Evolutionary conservation across 53 echinoderm and acorn worm species (phyloP).

Genomic region (Henricia sp.): DNA sequence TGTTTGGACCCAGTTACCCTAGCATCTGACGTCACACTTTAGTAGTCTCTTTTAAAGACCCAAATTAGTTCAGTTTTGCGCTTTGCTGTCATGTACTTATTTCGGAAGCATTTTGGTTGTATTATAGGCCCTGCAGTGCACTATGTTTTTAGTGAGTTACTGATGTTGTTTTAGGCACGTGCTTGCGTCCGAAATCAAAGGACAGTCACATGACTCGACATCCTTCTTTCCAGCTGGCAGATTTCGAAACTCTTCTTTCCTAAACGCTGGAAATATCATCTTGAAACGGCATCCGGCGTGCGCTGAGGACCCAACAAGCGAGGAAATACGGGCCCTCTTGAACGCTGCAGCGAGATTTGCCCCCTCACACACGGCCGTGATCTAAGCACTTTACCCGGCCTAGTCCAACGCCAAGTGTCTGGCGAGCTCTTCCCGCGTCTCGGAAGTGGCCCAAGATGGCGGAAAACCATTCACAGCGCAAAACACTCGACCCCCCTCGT

Average conservation of each 20-base stretch:
- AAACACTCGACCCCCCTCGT: conserved; percentile 38
- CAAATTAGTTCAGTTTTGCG: no score
- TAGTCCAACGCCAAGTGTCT: conserved; percentile 36
- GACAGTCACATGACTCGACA: background rate
- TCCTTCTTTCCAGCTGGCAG: background rate
- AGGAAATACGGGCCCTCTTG: conserved; percentile 37
- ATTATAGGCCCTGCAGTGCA: no score
- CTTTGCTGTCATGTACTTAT: no score
- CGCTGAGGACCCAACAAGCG: background rate
- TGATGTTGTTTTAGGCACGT: no score
- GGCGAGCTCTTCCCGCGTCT: conserved; percentile 3
- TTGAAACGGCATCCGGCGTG: conserved; percentile 58
- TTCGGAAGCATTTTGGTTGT: no score
- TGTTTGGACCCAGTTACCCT: no score
- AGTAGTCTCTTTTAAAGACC: no score
- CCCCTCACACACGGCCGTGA: conserved; percentile 7
- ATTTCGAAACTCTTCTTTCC: background rate
- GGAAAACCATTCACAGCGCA: conserved; percentile 16
- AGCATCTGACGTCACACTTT: no score
- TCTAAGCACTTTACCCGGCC: conserved; percentile 32
- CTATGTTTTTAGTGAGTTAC: no score
- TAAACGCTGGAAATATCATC: conserved; percentile 58
- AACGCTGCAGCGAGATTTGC: conserved; percentile 8
- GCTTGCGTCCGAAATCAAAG: no score
- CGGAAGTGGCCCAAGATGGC: conserved; percentile 54